Conservation (phyloP, 1,140 invertebrate species). For the Tetragnatha versicolor region DNA sequence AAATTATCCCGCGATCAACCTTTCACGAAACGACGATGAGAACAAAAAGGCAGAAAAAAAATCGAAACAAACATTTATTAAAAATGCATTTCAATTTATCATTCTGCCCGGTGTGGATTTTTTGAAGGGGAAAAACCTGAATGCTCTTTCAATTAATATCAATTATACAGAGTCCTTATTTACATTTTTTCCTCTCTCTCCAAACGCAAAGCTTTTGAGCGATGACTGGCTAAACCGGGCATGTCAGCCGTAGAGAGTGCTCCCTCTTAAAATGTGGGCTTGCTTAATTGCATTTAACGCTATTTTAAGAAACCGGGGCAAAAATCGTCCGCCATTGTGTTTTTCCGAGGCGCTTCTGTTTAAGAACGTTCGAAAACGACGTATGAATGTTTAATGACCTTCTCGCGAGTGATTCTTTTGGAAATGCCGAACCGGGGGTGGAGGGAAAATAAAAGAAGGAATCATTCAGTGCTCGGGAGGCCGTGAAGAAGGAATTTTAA, state of each 20-base stretch:
- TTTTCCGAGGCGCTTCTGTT: constrained; percentile 6
- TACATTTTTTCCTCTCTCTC: constrained; percentile 13
- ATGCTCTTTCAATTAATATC: constrained; percentile 20
- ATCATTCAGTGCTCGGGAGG: neutral
- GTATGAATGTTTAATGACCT: constrained; percentile 35
- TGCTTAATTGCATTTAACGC: constrained; percentile 34
- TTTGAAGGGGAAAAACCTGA: neutral
- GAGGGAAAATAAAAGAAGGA: constrained; percentile 1
- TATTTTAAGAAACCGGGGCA: constrained; percentile 25
- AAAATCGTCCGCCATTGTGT: constrained; percentile 30
- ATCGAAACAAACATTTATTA: neutral
- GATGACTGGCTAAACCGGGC: constrained; percentile 11
- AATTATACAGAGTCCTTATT: constrained; percentile 1
- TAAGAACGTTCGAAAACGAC: constrained; percentile 15
- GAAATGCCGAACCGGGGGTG: neutral
- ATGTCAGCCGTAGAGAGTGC: constrained; percentile 10
- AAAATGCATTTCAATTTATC: constrained; percentile 20
- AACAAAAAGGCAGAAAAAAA: neutral
- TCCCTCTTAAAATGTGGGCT: constrained; percentile 5
- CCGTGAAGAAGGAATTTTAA: constrained; percentile 7
- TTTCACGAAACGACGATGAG: too few relatives aligned
- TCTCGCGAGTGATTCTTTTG: constrained; percentile 9
- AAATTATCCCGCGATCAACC: too few relatives aligned
- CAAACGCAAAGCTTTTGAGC: constrained; percentile 9
- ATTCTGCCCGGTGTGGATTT: neutral